Conservation (phyloP, 2,888 invertebrate species). For the Blera fallax region DNA sequence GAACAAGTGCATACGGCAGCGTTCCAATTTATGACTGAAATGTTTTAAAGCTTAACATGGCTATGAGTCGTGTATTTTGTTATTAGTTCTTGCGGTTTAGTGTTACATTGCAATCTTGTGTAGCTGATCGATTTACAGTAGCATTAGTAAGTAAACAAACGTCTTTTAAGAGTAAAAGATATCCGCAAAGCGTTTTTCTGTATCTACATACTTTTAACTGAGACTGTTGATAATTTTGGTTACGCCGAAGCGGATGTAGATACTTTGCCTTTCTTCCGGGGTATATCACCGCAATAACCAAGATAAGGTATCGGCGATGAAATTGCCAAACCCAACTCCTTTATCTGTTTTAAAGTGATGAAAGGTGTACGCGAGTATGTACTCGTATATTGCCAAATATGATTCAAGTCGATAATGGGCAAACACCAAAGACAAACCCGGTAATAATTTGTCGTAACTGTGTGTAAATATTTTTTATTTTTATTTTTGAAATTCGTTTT, state of each 20-base stretch:
- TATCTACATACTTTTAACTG: neutral
- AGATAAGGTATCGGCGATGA: slow-evolving; percentile 17
- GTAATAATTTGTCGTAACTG: slow-evolving; percentile 35
- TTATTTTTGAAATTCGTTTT: slow-evolving; percentile 34
- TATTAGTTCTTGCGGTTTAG: slow-evolving; percentile 33
- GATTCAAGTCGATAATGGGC: neutral
- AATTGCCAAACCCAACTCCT: slow-evolving; percentile 14
- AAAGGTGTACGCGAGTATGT: neutral
- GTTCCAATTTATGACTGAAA: slow-evolving; percentile 10
- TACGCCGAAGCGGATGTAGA: neutral
- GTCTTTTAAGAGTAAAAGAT: neutral
- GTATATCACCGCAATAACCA: neutral
- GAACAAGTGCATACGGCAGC: neutral
- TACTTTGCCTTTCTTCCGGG: neutral
- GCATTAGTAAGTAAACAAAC: neutral
- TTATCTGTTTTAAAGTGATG: neutral
- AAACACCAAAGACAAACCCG: slow-evolving; percentile 24
- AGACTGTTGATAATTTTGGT: neutral
- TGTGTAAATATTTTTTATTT: slow-evolving; percentile 12
- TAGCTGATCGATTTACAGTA: slow-evolving; percentile 16
- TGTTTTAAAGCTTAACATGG: neutral
- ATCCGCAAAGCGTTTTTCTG: neutral
- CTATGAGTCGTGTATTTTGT: neutral
- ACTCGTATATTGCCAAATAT: slow-evolving; percentile 44
- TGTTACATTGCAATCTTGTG: neutral